Percentiles rank a stretch among this genome's conserved stretches.
Conservation (phyloP, 2,888 invertebrate genomes). For the Auanema sp. region DNA sequence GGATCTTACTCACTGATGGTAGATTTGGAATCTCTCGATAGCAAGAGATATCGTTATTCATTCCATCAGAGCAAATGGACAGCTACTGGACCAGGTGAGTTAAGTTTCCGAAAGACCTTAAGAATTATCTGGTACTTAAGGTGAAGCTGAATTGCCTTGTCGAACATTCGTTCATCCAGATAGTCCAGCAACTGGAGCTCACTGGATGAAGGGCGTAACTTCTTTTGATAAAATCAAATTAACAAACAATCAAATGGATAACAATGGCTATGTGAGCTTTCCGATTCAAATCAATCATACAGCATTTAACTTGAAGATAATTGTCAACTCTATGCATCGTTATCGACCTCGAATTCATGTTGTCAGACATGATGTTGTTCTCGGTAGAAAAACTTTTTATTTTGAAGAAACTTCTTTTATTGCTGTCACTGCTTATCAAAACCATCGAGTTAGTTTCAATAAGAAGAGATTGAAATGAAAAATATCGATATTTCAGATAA, state of each 20-base stretch:
- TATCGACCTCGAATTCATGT: conserved; percentile 97
- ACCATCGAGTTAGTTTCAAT: conserved; percentile 77
- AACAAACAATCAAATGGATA: conserved; percentile 96
- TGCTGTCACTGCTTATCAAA: conserved; percentile 98
- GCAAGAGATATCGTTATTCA: conserved; percentile 92
- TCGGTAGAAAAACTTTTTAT: conserved; percentile 73
- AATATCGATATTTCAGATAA: conserved; percentile 74
- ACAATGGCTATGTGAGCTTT: conserved; percentile 84
- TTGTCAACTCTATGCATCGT: conserved; percentile 98
- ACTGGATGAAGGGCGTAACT: conserved; percentile 84
- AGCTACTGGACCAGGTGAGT: conserved; percentile 85
- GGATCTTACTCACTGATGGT: conserved; percentile 56
- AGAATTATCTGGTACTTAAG: conserved; percentile 23
- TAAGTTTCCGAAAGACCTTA: neutral
- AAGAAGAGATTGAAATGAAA: neutral
- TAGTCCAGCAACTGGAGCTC: conserved; percentile 90
- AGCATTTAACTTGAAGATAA: conserved; percentile 76
- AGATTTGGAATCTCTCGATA: conserved; percentile 74
- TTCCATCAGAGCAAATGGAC: conserved; percentile 98
- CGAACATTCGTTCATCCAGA: conserved; percentile 92
- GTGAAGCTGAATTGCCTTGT: conserved; percentile 79
- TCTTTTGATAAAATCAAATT: conserved; percentile 97
- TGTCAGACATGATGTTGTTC: conserved; percentile 68
- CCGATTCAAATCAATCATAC: neutral
- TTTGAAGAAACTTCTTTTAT: conserved; percentile 98